phyloP scores from a whole-genome alignment of 2,888 invertebrate species.

The Athrips mouffetella region DNA sequence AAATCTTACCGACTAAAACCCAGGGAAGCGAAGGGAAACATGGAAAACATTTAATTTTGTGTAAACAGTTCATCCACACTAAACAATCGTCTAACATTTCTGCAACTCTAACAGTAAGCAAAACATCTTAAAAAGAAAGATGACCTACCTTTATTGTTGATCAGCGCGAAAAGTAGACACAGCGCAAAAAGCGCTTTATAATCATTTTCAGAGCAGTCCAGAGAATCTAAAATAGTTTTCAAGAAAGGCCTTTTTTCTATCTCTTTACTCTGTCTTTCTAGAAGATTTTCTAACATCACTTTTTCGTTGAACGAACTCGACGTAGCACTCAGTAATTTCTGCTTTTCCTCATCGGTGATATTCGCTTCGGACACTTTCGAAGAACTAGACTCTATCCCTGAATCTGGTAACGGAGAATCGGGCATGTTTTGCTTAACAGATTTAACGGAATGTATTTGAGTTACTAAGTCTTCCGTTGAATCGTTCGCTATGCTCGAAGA shows the following conservation, averaged over 20 bases:
- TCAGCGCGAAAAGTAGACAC: conserved; percentile 94
- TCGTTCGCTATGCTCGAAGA: conserved; percentile 68
- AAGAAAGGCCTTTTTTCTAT: conserved; percentile 87
- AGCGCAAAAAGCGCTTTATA: conserved; percentile 94
- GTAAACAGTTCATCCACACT: neutral
- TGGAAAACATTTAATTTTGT: conserved; percentile 28
- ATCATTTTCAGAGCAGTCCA: conserved; percentile 95
- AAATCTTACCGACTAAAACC: conserved; percentile 61
- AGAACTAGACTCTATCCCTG: conserved; percentile 60
- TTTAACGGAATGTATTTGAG: conserved; percentile 54
- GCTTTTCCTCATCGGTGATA: conserved; percentile 96
- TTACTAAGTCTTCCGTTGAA: conserved; percentile 70
- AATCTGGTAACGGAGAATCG: conserved; percentile 70
- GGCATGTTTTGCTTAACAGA: conserved; percentile 61
- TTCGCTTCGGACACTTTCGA: conserved; percentile 79
- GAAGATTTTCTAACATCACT: conserved; percentile 47
- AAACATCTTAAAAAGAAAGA: neutral
- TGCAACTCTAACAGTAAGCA: too few relatives aligned
- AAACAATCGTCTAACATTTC: too few relatives aligned
- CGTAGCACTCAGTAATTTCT: conserved; percentile 70
- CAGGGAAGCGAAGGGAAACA: conserved; percentile 45
- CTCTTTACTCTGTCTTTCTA: conserved; percentile 60
- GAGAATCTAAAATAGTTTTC: conserved; percentile 90
- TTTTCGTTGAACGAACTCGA: conserved; percentile 35
- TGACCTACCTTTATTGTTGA: conserved; percentile 92